Evolutionary conservation across 2,113 vertebrate species (phyloP).

Genomic region (Myrmecophaga tridactyla): DNA sequence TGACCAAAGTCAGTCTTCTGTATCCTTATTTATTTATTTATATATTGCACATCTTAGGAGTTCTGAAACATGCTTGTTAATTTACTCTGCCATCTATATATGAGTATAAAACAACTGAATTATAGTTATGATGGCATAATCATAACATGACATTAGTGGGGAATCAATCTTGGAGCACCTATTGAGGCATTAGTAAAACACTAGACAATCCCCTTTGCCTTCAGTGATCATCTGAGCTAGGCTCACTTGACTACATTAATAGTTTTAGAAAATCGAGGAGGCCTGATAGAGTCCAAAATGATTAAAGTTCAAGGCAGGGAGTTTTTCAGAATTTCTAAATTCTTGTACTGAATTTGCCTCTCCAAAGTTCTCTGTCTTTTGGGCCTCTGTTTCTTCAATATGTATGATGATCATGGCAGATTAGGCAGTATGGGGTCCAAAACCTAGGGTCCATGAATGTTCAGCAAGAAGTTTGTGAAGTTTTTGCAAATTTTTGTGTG

Average conservation of each 20-base stretch:
- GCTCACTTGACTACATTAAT: neutral
- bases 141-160: neutral
- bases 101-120: neutral
- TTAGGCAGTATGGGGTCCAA: neutral
- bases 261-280: neutral
- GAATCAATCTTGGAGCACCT: neutral
- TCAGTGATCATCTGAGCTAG: neutral
- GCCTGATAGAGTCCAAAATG: neutral
- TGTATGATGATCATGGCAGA: neutral
- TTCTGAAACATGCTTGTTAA: neutral
- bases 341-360: neutral
- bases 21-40: neutral
- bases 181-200: neutral
- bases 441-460: neutral
- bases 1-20: neutral
- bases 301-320: neutral
- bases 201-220: fast-evolving
- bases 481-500: neutral
- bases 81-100: neutral
- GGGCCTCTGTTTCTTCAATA: neutral
- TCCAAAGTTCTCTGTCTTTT: neutral
- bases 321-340: neutral
- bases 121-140: neutral
- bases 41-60: neutral
- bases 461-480: neutral